Evolutionary conservation across 2,888 invertebrate genomes (phyloP).

Genomic region (Ptychoptera albimana): DNA sequence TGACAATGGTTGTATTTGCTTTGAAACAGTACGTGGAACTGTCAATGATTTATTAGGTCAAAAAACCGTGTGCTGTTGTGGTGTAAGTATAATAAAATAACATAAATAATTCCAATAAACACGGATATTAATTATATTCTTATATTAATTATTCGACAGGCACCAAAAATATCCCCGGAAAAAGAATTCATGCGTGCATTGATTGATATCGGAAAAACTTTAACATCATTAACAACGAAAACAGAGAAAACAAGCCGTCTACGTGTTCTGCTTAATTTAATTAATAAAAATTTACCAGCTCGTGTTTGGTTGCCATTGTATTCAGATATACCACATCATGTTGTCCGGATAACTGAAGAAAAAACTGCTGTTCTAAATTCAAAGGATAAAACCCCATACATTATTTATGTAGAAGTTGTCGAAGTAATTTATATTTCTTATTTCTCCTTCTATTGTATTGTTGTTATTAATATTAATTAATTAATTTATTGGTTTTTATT

Average conservation of each 20-base stretch:
- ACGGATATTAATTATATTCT: background rate
- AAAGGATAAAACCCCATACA: constrained; percentile 81
- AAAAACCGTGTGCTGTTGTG: constrained; percentile 61
- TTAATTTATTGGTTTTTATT: background rate
- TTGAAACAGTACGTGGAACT: constrained; percentile 65
- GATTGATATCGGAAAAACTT: constrained; percentile 68
- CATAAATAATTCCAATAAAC: background rate
- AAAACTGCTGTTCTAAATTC: constrained; percentile 97
- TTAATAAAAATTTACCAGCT: constrained; percentile 95
- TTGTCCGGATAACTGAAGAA: constrained; percentile 92
- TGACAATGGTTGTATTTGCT: constrained; percentile 90
- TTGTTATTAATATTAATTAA: background rate
- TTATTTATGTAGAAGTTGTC: constrained; percentile 93
- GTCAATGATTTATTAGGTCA: constrained; percentile 63
- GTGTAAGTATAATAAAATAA: constrained; percentile 33
- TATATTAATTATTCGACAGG: constrained; percentile 33
- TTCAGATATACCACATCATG: constrained; percentile 66
- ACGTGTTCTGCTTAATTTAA: constrained; percentile 78
- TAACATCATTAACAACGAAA: constrained; percentile 68
- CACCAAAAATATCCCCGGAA: constrained; percentile 68
- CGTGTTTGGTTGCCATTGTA: constrained; percentile 95
- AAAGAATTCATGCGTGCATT: constrained; percentile 77
- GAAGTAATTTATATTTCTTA: constrained; percentile 34
- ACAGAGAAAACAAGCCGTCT: constrained; percentile 86
- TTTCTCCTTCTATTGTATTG: too few relatives aligned